Evolutionary conservation across 92 coral and sea anemone genomes (phyloP).

Genomic region (Phenganax marumi): DNA sequence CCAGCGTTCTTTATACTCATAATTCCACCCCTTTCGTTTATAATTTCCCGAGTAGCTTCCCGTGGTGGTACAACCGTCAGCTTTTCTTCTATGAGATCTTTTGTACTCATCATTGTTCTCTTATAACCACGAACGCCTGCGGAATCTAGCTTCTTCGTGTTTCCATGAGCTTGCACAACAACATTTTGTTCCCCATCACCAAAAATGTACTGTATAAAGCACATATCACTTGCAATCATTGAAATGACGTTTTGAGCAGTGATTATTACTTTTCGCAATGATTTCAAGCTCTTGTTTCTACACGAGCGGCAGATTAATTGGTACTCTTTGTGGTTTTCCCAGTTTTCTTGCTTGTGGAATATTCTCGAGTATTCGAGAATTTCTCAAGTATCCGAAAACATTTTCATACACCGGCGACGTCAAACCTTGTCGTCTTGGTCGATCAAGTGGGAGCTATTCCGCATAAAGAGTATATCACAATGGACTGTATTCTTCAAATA

Average conservation of each 20-base stretch:
- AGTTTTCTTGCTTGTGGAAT: background rate
- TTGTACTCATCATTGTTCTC: conserved; percentile 53
- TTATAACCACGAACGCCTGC: conserved; percentile 22
- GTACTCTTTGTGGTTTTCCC: conserved; percentile 27
- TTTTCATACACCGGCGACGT: conserved; percentile 52
- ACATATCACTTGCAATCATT: conserved; percentile 40
- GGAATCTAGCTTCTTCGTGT: conserved; percentile 31
- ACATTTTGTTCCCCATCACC: conserved; percentile 59
- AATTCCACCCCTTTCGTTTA: conserved; percentile 55
- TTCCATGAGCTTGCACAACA: conserved; percentile 49
- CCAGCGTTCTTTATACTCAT: conserved; percentile 43
- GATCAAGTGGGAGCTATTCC: conserved; percentile 15
- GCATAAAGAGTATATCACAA: conserved; percentile 22
- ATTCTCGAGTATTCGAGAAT: conserved; percentile 29
- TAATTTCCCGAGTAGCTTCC: conserved; percentile 38
- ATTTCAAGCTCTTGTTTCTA: conserved; percentile 56
- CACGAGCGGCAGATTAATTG: conserved; percentile 46
- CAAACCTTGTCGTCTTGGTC: too few relatives aligned
- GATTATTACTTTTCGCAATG: conserved; percentile 50
- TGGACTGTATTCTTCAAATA: too few relatives aligned
- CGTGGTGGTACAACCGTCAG: conserved; percentile 47
- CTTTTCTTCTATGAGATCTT: conserved; percentile 42
- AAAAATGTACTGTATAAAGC: conserved; percentile 50
- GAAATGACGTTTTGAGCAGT: conserved; percentile 36
- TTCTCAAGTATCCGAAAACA: conserved; percentile 46